Evolutionary conservation across 2,797 vertebrate genomes (phyloP).

Genomic region (Anguilla anguilla): DNA sequence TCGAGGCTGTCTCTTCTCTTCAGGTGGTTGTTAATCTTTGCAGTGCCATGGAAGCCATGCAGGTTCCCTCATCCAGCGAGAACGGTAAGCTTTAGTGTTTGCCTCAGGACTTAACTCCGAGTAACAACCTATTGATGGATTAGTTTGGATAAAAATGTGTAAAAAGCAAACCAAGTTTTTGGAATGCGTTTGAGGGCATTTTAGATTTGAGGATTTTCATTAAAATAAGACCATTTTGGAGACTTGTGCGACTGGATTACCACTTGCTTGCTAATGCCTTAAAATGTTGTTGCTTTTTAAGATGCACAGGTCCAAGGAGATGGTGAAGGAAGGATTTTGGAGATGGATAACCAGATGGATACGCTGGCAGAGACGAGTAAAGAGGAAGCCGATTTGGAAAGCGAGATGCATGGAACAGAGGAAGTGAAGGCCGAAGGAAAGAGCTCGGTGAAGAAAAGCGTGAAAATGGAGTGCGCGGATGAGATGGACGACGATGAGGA

Average conservation of each 20-base stretch:
- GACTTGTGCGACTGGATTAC: background rate
- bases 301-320: background rate
- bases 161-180: background rate
- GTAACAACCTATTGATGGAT: background rate
- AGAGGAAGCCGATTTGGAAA: conserved; percentile 26
- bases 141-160: background rate
- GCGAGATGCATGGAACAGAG: conserved; percentile 6
- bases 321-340: conserved; percentile 17
- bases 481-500: conserved; percentile 39
- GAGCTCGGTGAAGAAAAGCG: background rate
- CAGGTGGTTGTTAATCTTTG: conserved; percentile 76
- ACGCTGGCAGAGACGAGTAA: conserved; percentile 32
- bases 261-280: background rate
- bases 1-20: background rate
- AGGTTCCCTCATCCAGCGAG: conserved; percentile 45
- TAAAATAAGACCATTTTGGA: background rate
- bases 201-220: background rate
- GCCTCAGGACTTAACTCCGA: background rate
- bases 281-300: conserved; percentile 15
- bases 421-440: conserved; percentile 21
- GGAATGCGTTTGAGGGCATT: background rate
- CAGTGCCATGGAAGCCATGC: conserved; percentile 68
- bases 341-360: background rate
- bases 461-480: conserved; percentile 40
- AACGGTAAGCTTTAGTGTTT: conserved; percentile 48